Base-by-base conservation (phyloP, 1,140 invertebrate species). In the Cataglyphis hispanica region DNA sequence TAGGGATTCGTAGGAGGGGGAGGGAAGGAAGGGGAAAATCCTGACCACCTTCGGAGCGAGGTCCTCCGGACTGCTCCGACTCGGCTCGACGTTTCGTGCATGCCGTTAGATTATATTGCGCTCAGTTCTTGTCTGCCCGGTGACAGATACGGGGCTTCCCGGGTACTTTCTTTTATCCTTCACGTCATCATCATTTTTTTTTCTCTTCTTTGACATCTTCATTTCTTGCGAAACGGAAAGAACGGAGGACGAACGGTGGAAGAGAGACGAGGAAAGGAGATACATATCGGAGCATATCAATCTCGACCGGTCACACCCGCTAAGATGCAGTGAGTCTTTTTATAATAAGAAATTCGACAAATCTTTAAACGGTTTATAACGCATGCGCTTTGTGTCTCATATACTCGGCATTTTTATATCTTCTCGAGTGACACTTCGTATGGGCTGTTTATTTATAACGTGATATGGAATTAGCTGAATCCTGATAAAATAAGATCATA, bases 21-120 rank as follows among this genome's bases (percentile, higher is more conserved):
- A 86, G 77, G 83, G 60, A 64, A 83, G 86, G 16, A 50, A 84
- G 89, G 91, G 93, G 88, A 86, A 87, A 92, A 86, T 89, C 84
- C 88, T 90, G 90, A 91, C 89, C 91, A 93, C 93, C 93, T 93
- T 89, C 67, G 83, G 83, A 87, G 90, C 64, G 76, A 87, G 90
- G 90, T 91, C 86, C 90, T 90, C 84, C 64, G 72, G 72, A 76
- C 85, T 81, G 63, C 89, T 50, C 46, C 46, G 40, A 84, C 90
- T 91, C 87, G 87, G 46, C 66, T 78, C 58, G 64, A 85, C 81
- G 86, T 92, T 91, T 87, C 83, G 67, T 84, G 80, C 81, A 78
- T 61, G 76, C 80, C 85, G 87, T 77, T 72, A 60, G 80, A 87
- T 90, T 87, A 72, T 87, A 85, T 91, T 87, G 87, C 86, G 86